phyloP scores from a whole-genome alignment of 2,888 invertebrate genomes.

The Aproaerema taeniolella region DNA sequence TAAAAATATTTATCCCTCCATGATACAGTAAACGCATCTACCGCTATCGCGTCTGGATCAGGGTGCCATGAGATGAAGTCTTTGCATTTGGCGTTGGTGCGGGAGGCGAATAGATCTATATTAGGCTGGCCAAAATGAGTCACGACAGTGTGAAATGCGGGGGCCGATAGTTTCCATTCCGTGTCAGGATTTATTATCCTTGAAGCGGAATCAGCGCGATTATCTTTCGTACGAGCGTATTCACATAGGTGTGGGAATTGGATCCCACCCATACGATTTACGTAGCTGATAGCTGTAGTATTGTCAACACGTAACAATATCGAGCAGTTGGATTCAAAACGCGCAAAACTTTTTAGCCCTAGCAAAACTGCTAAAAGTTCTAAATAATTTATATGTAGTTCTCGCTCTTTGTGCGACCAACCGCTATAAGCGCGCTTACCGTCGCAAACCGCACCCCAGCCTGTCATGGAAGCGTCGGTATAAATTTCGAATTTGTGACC shows the following conservation, averaged over 20 bases:
- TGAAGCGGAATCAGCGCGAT: slow-evolving; percentile 1
- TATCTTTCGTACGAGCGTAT: slow-evolving; percentile 9
- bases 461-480: neutral
- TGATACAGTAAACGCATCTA: no score
- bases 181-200: slow-evolving; percentile 6
- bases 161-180: neutral
- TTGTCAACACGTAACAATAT: neutral
- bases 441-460: neutral
- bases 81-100: slow-evolving; percentile 10
- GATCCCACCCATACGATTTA: no score
- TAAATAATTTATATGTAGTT: no score
- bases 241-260: no score
- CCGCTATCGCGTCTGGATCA: no score
- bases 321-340: neutral
- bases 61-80: slow-evolving; percentile 9
- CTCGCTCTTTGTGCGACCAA: neutral
- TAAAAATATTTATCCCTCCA: no score
- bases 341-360: neutral
- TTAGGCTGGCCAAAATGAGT: neutral
- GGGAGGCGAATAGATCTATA: slow-evolving; percentile 10
- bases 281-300: no score
- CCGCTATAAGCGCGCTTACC: neutral
- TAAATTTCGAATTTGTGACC: neutral
- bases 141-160: neutral
- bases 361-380: neutral